Evolutionary conservation across 2,888 invertebrate species (phyloP), one percentile per base, ranked within the genome.

Genomic region (Oasisia sp.): DNA sequence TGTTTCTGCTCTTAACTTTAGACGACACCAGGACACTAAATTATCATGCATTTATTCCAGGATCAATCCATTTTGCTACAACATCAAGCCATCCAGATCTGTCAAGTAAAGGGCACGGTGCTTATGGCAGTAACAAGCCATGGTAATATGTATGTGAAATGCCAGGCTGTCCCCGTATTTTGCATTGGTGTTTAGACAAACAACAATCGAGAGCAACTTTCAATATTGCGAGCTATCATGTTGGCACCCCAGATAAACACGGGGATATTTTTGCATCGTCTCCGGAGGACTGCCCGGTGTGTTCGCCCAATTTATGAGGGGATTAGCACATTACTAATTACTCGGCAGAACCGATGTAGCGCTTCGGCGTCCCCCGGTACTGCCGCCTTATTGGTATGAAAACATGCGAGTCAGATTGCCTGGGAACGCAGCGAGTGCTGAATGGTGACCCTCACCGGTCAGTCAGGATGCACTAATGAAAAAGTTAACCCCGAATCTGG

Each of bases 321-420:
- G 74, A 74, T 74, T 74, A 74, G 27, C 74, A 74, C 74, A 74
- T 74, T 74, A 74, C 74, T 74, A 74, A 74, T 74, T 74, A 74
- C 74, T 19, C 74, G n/a, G 3, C 74, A 74, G 27, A 74, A 74
- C 74, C 74, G 74, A 74, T 74, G 74, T 74, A 74, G 27, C n/a
- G 74, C 74, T 74, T 74, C 74, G 7, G 27, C 27, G 27, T 74
- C 74, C 74, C 74, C n/a, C 27, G 74, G 27, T n/a, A 74, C 14
- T 74, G 14, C 74, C 74, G 14, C 19, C 74, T 74, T 74, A 74
- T 74, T 74, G 74, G 74, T 74, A 74, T 7, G 74, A 74, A 74
- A 74, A 74, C 74, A 74, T n/a, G n/a, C 74, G 19, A 27, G 74
- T 74, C 74, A 74, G 74, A 74, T 74, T 74, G 74, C 74, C 74